phyloP scores from a whole-genome alignment of 2,113 vertebrate genomes.

The Bungarus multicinctus region DNA sequence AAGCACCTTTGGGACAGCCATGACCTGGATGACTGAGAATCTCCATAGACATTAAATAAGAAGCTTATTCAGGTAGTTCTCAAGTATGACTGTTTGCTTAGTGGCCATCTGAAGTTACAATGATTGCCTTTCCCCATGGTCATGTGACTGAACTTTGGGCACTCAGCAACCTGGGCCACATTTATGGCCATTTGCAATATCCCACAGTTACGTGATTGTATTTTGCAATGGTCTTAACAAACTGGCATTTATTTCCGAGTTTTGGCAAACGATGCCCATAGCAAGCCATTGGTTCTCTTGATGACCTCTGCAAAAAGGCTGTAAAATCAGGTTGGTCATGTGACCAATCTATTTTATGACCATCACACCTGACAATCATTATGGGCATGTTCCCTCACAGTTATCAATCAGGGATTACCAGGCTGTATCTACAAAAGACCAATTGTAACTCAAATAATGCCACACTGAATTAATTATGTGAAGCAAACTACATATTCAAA shows the following conservation, averaged over 20 bases:
- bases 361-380: background rate
- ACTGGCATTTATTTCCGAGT: background rate
- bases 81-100: background rate
- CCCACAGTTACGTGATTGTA: background rate
- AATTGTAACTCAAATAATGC: background rate
- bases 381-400: background rate
- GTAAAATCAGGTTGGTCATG: no score
- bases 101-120: background rate
- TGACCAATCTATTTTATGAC: background rate
- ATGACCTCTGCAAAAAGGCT: no score
- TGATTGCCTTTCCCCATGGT: background rate
- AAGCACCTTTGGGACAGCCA: no score
- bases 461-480: no score
- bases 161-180: background rate
- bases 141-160: background rate
- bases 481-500: background rate
- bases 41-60: background rate
- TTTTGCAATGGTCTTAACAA: background rate
- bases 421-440: background rate
- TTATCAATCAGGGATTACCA: background rate
- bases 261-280: background rate
- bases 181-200: background rate
- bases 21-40: no score
- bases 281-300: background rate
- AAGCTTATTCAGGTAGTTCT: background rate